These are phyloP conservation scores for Artemisiospiza belli DNA, from an alignment of 2,113 vertebrate species.

Conservation along the genomic window DNA sequence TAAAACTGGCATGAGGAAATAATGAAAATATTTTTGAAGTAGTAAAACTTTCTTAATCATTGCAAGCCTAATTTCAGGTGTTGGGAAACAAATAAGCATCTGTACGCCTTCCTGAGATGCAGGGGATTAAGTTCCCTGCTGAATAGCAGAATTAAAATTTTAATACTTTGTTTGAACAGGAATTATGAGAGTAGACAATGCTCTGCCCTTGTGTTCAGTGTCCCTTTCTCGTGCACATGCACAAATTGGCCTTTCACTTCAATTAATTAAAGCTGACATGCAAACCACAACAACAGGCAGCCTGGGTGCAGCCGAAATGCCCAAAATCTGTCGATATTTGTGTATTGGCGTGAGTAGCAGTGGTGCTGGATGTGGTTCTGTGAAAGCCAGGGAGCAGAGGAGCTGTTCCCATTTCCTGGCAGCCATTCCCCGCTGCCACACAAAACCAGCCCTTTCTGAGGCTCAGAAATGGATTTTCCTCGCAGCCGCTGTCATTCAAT, in stretches of 20 bases:
- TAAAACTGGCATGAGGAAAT: not conserved
- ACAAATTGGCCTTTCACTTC: not conserved
- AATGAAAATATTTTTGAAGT: not conserved
- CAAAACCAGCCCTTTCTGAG: slow-evolving; percentile 59
- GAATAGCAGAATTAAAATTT: not conserved
- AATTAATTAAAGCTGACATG: slow-evolving; percentile 42
- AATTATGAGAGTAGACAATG: not conserved
- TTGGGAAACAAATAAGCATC: not conserved
- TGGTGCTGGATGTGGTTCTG: slow-evolving; percentile 5
- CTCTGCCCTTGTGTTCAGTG: not conserved
- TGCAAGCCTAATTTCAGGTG: not conserved
- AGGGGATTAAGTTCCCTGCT: not conserved
- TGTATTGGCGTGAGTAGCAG: not conserved
- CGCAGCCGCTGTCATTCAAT: slow-evolving; percentile 77
- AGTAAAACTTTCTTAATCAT: not conserved
- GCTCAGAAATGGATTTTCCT: slow-evolving; percentile 80
- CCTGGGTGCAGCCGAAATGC: not conserved
- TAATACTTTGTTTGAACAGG: not conserved
- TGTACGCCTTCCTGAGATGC: not conserved
- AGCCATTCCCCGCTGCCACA: slow-evolving; percentile 68
- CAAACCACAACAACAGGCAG: not conserved
- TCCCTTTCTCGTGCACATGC: not conserved
- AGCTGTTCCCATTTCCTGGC: slow-evolving; percentile 61
- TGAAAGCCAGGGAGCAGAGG: slow-evolving; percentile 26
- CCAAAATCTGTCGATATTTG: not conserved